Base-by-base conservation (phyloP, 2,113 vertebrate genomes). In the Periophthalmodon schlosseri region DNA sequence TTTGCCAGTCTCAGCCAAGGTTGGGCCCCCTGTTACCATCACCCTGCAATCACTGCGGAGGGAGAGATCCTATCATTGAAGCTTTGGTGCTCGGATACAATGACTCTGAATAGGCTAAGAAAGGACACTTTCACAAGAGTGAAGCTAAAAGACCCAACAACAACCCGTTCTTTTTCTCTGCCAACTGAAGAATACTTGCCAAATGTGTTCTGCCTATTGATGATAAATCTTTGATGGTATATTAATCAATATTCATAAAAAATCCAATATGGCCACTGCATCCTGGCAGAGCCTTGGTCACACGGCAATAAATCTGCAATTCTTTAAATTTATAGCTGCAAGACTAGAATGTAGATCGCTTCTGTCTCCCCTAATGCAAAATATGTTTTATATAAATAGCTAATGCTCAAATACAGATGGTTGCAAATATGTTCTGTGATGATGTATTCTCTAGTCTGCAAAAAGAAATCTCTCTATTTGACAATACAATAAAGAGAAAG, bases 51-150 rank as follows among this genome's bases (percentile, higher is more conserved):
- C 72, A 89, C 39, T 67, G 72, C 47, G 8, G 72, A 80, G 75
- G 73, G 70, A 44, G 67, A 81, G 83, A 86, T 81, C 74, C 84
- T 88, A 85, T 91, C 78, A 84, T 21, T 39, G 47, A 67, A 68
- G 72, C 57, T 65, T 71, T 78, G 79, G 77, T 82, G 65, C 52
- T 75, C 65, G 56, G 68, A 82, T 50, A 56, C 68, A 69, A 73
- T 69, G 74, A 80, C 75, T 74, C 18, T 4, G 11, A 1, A 20
- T 4, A 39, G 64, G 58, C 39, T 34, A 16, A 73, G 56, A 74
- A 57, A 71, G 61, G 60, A 74, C 33, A 12, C 33, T 63, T 15
- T 68, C 50, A 66, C 44, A 63, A 50, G 60, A 52, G 46, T 36
- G 57, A 58, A n/a, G 36, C 16, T 8, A 46, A 34, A 60, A 33